Evolutionary conservation across 2,113 vertebrate species (phyloP), one percentile per base, ranked within the genome.

Genomic region (Istiophorus platypterus): DNA sequence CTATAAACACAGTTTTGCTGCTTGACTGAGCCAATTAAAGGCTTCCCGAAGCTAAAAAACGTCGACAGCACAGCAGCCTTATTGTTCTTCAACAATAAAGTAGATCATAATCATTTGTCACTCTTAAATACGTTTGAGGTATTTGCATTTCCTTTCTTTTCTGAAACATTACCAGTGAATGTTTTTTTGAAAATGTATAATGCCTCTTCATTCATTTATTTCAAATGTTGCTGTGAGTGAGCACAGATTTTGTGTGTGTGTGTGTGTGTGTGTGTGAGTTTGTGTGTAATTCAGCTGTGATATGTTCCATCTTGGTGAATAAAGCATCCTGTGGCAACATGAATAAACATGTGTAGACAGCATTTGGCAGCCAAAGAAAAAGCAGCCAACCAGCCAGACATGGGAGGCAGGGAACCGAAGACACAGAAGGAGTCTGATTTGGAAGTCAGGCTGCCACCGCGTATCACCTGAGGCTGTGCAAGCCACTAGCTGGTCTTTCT

Each of bases 1-100:
- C 91, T 89, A 94, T 93, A 91, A 94, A 94, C 93, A 94, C 90
- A 91, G 93, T 93, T 93, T 94, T 94, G 83, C 88, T 89, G 93
- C 94, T 92, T 49, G 80, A 92, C 87, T 91, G 85, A 94, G 88
- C 91, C 83, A 86, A 93, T 94, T 92, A 93, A 93, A 93, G 81
- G 87, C 89, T 78, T 92, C 90, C 90, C 81, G 87, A 93, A 95
- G 93, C 89, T 74, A 92, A 86, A 89, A 85, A 88, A 64, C 10
- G 34, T 75, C 78, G 86, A 92, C 90, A 79, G 73, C 61, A 26
- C 73, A 73, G 87, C 73, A 15, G 82, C 74, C 59, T 62, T 42
- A 88, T 91, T 90, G 78, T 89, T 92, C 78, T 73, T 84, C 61
- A 69, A 71, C 87, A 89, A 80, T 88, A 79, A 76, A 68, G 56